Evolutionary conservation across 2,113 vertebrate species (phyloP), one percentile per base, ranked within the genome.

Genomic region (Scartelaos histophorus): DNA sequence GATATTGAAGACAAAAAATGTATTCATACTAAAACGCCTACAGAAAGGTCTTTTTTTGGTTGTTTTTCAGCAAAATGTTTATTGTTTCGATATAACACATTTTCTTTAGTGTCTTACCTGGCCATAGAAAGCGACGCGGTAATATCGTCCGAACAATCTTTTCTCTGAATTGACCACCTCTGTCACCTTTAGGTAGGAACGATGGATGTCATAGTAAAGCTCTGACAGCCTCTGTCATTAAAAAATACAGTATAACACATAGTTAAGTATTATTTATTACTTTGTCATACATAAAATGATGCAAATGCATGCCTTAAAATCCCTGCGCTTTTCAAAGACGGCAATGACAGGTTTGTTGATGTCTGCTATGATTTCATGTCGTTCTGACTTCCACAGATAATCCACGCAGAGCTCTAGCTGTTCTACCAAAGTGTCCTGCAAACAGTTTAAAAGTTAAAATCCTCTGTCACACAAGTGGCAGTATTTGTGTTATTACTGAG

Each of bases 81-180:
- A 35, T 3, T 16, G 22, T 58, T 60, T 29, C 3, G 16, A 17
- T 19, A 24, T 11, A 19, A 13, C 35, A 7, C 3, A 16, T 5
- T 12, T 11, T 45, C 10, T 13, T 57, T 15, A 25, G 56, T 25
- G 19, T 65, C 95, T 93, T 74, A 98, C 98, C 95, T 98, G 97
- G 71, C 98, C 98, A 1, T 98, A 99, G 86, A 99, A 99, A 0
- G 98, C 98, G 53, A 99, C 98, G 0, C 98, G 95, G 73, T 99
- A 99, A 49, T 98, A 99, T 12, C 97, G 94, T 1, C 98, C 98
- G 1, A 99, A 99, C 24, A 99, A 94, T 0, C 98, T 92, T 34
- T 98, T 99, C 87, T 99, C 97, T 0, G 97, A 96, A 87, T 98
- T 96, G 72, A 98, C 97, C 7, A 99, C 98, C 80, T 99, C 98